Conservation (phyloP, 1,140 invertebrate genomes). For the Asobara japonica region DNA sequence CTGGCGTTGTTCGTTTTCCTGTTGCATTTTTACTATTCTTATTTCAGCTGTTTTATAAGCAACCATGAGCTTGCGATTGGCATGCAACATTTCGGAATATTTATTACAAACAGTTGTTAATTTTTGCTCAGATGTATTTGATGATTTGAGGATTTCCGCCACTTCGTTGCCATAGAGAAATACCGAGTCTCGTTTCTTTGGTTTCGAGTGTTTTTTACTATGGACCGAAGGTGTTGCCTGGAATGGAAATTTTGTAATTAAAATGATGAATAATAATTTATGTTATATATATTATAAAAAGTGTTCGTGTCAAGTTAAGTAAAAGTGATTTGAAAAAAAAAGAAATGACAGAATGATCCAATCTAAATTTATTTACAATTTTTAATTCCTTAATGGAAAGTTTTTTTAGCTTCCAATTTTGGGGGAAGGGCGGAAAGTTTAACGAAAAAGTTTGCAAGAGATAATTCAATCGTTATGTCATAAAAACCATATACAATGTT, state of each 20-base stretch:
- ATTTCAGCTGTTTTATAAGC: constrained; percentile 76
- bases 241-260: background rate
- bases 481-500: too few species aligned
- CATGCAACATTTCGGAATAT: constrained; percentile 82
- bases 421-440: too few species aligned
- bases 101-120: constrained; percentile 78
- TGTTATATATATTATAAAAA: background rate
- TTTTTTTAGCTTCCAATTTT: too few species aligned
- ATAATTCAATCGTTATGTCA: too few species aligned
- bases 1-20: constrained; percentile 86
- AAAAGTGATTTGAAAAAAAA: too few species aligned
- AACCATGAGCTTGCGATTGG: constrained; percentile 75
- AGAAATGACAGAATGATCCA: too few species aligned
- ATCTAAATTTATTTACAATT: too few species aligned
- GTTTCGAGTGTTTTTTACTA: constrained; percentile 45
- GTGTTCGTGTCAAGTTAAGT: too few species aligned
- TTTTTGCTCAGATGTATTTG: constrained; percentile 81
- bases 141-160: constrained; percentile 76
- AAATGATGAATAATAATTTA: background rate
- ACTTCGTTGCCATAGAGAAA: constrained; percentile 65
- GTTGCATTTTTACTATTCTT: constrained; percentile 70
- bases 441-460: too few species aligned
- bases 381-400: too few species aligned
- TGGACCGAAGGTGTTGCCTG: background rate
- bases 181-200: constrained; percentile 64